phyloP scores from a whole-genome alignment of 2,888 invertebrate genomes.

The Syritta pipiens region DNA sequence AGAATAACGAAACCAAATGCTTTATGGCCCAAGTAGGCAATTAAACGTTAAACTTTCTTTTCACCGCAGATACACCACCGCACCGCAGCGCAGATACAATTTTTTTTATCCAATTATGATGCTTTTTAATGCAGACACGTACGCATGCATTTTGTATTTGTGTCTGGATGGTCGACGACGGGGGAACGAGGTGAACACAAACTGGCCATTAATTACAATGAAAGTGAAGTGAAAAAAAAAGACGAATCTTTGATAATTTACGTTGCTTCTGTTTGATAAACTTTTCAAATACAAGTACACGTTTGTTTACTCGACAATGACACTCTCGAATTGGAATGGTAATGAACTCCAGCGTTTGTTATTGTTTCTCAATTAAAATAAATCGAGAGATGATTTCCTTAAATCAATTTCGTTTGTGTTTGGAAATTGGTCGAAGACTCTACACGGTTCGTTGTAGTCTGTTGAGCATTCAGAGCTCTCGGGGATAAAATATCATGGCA shows the following conservation, averaged over 20 bases:
- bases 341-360: too few species aligned
- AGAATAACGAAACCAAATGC: slow-evolving; percentile 19
- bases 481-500: background rate
- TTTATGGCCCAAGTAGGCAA: slow-evolving; percentile 55
- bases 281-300: slow-evolving; percentile 2
- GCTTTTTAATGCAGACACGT: slow-evolving; percentile 52
- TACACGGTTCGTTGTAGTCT: slow-evolving; percentile 14
- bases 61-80: slow-evolving; percentile 45
- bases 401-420: slow-evolving; percentile 24
- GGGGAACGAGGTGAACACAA: too few species aligned
- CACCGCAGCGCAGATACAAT: slow-evolving; percentile 32
- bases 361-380: slow-evolving; percentile 6
- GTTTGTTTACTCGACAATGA: too few species aligned
- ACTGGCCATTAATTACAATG: slow-evolving; percentile 46
- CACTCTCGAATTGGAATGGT: too few species aligned
- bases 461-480: slow-evolving; percentile 34
- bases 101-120: slow-evolving; percentile 57
- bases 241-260: too few species aligned
- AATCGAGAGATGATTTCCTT: slow-evolving; percentile 3
- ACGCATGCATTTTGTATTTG: background rate
- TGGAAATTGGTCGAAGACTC: slow-evolving; percentile 16
- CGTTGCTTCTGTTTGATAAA: slow-evolving; percentile 9
- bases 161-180: slow-evolving; percentile 27
- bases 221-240: slow-evolving; percentile 58
- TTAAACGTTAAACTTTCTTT: slow-evolving; percentile 60